Base-by-base conservation (phyloP, 2,888 invertebrate genomes). In the Frankliniella intonsa region DNA sequence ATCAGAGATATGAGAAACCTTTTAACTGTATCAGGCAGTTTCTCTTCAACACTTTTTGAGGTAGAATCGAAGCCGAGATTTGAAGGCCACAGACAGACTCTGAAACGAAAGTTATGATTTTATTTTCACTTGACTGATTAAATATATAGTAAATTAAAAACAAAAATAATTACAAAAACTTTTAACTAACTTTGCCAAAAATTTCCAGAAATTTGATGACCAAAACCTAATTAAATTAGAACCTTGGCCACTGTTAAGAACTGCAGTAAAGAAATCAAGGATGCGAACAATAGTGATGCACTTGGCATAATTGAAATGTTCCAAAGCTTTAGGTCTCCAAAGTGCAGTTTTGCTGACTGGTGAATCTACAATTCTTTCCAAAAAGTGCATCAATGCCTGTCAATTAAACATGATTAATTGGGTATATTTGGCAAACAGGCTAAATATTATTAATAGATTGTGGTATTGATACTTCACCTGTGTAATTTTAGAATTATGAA, bases 1-100 rank as follows among this genome's bases (percentile, higher is more conserved):
- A 86, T 84, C 83, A 85, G 86, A 25, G 86, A 85, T 3, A 85
- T 84, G 27, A 89, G 83, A 83, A 89, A 84, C 49, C 86, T 86
- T 80, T 86, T 85, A 22, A 76, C 25, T 0, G 25, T 25, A 22
- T 8, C 25, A 10, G 69, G 69, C 9, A 76, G 69, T 9, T 76
- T 76, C 5, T 76, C 69, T 76, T 76, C 69, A n/a, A 76, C 69
- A 25, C 22, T 8, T 76, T 76, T 76, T 9, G 69, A 76, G 22
- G 69, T 76, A 22, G 69, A 76, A 22, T 76, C 25, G 22, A 76
- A 76, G 12, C 69, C 69, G 12, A 76, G 22, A 76, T 2, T 12
- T 25, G 69, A 76, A 25, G 69, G 69, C 69, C 69, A 25, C 25
- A 76, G 25, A 12, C 69, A 76, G 25, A 12, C 69, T 76, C 10